These are phyloP conservation scores for Arizona elegans DNA, from an alignment of 2,113 vertebrate species.

Conservation along the genomic window DNA sequence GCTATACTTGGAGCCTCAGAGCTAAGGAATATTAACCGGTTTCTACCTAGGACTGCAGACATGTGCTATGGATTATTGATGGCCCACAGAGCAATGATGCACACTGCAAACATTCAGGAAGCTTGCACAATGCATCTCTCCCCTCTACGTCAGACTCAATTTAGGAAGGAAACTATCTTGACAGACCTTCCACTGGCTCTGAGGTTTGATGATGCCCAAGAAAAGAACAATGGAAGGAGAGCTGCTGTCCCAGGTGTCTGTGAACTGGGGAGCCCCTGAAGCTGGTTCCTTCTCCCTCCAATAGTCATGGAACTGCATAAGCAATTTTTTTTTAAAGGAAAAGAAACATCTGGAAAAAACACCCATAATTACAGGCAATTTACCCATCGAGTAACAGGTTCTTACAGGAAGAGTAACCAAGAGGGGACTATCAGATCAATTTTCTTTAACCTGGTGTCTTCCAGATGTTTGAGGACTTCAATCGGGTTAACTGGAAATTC, in stretches of 20 bases:
- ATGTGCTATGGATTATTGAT: neutral
- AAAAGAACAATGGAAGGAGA: no score
- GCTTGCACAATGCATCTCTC: neutral
- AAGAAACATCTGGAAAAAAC: neutral
- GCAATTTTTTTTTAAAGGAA: neutral
- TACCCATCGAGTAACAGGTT: neutral
- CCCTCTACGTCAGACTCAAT: neutral
- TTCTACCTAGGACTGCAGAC: neutral
- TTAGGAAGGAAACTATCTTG: neutral
- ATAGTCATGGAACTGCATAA: neutral
- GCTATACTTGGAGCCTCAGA: neutral
- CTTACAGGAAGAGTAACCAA: neutral
- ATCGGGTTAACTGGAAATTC: neutral
- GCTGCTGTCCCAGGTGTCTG: neutral
- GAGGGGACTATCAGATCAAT: neutral
- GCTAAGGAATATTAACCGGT: neutral
- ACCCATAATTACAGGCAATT: no score
- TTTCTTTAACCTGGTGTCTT: neutral
- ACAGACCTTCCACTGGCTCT: neutral
- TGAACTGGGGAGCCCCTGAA: neutral
- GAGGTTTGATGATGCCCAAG: neutral
- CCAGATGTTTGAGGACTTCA: neutral
- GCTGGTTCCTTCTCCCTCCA: neutral
- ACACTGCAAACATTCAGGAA: neutral
- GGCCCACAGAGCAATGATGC: neutral